Evolutionary conservation across 1,140 invertebrate species (phyloP).

Genomic region (Pentalonia nigronervosa): DNA sequence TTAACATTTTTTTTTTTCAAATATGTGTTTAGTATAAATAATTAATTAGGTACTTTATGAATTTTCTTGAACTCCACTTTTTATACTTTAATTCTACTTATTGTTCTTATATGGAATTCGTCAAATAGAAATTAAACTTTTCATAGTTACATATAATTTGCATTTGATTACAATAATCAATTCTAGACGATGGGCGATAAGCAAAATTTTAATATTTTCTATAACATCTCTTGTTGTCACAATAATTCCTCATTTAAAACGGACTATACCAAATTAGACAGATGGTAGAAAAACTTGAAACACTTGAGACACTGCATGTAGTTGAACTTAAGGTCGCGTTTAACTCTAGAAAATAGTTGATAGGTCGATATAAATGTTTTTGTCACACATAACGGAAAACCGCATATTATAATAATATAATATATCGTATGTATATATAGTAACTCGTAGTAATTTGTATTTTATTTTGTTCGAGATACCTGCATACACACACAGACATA

Average conservation of each 20-base stretch:
- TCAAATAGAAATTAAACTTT: not conserved
- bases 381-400: not conserved
- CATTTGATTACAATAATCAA: not conserved
- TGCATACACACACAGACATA: too few relatives aligned
- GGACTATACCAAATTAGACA: not conserved
- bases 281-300: not conserved
- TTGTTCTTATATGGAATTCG: not conserved
- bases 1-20: too few relatives aligned
- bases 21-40: not conserved
- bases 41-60: not conserved
- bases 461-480: too few relatives aligned
- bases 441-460: too few relatives aligned
- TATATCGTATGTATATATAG: too few relatives aligned
- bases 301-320: not conserved
- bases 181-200: not conserved
- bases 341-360: not conserved
- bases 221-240: not conserved
- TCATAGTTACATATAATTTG: not conserved
- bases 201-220: not conserved
- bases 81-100: not conserved
- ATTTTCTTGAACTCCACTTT: not conserved
- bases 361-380: not conserved
- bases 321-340: not conserved
- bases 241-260: not conserved
- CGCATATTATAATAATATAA: not conserved